Percentiles rank a stretch among this genome's conserved stretches.
Conservation (phyloP, 2,888 invertebrate genomes). For the Trissoscelio sp. region DNA sequence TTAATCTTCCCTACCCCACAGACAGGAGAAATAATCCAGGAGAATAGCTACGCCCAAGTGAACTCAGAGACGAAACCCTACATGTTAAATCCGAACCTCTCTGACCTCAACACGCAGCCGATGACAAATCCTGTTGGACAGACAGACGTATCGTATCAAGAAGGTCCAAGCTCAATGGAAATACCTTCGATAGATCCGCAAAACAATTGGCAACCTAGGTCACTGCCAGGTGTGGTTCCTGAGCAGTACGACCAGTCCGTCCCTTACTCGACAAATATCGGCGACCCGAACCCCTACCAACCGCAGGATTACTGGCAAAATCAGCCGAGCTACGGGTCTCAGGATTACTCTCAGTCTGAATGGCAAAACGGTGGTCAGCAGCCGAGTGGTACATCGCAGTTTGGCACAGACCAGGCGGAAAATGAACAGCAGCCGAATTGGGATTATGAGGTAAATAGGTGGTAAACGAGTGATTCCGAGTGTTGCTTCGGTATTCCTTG, state of each 20-base stretch:
- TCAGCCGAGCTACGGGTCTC: constrained; percentile 75
- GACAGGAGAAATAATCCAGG: constrained; percentile 81
- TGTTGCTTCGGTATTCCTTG: constrained; percentile 47
- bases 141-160: constrained; percentile 71
- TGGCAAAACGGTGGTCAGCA: constrained; percentile 79
- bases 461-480: constrained; percentile 13
- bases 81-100: constrained; percentile 69
- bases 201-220: constrained; percentile 78
- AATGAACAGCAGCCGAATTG: constrained; percentile 79
- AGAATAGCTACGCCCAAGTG: constrained; percentile 68
- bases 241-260: constrained; percentile 73
- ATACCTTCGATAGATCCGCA: constrained; percentile 72
- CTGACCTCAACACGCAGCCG: constrained; percentile 73
- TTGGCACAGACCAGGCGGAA: constrained; percentile 76
- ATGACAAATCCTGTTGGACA: constrained; percentile 73
- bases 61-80: constrained; percentile 61
- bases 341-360: constrained; percentile 73
- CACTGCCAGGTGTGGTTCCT: constrained; percentile 74
- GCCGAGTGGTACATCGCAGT: constrained; percentile 70
- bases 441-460: constrained; percentile 81
- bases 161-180: constrained; percentile 76
- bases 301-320: constrained; percentile 71
- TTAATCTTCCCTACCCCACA: not conserved
- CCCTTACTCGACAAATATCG: constrained; percentile 72
- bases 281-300: constrained; percentile 75